Evolutionary conservation across 2,797 vertebrate species (phyloP).

Genomic region (Pipistrellus pygmaeus): DNA sequence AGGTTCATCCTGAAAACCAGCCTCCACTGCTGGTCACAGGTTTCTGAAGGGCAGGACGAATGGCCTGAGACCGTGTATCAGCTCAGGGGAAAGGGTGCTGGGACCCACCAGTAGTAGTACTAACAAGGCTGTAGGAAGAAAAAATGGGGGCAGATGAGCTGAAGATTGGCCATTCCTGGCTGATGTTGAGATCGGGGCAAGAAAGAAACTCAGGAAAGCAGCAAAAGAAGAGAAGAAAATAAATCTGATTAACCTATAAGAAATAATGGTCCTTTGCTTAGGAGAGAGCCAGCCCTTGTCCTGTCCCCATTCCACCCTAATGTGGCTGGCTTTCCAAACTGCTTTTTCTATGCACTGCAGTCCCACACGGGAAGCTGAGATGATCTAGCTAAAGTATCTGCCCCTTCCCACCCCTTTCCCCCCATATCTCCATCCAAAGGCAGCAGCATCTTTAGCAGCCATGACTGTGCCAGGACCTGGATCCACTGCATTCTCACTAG

Average conservation of each 20-base stretch:
- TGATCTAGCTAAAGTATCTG: background rate
- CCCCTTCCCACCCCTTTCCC: background rate
- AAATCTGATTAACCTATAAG: background rate
- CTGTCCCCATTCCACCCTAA: rapidly evolving
- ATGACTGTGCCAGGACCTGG: background rate
- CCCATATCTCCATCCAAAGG: background rate
- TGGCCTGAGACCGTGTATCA: background rate
- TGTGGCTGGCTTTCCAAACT: background rate
- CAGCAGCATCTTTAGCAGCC: background rate
- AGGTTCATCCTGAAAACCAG: background rate
- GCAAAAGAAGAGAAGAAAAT: background rate
- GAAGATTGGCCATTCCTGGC: background rate
- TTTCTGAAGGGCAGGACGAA: background rate
- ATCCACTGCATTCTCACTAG: background rate
- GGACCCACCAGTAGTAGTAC: background rate
- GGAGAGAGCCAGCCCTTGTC: background rate
- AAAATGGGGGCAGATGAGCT: background rate
- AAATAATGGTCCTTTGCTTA: background rate
- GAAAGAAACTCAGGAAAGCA: background rate
- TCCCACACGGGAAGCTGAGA: background rate
- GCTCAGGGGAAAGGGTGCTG: background rate
- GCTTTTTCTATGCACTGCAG: background rate
- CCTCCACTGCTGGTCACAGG: background rate
- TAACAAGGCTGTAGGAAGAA: rapidly evolving
- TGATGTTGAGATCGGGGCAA: background rate